Evolutionary conservation across 2,797 vertebrate species (phyloP), one percentile per base, ranked within the genome.

Genomic region (Moxostoma hubbsi): DNA sequence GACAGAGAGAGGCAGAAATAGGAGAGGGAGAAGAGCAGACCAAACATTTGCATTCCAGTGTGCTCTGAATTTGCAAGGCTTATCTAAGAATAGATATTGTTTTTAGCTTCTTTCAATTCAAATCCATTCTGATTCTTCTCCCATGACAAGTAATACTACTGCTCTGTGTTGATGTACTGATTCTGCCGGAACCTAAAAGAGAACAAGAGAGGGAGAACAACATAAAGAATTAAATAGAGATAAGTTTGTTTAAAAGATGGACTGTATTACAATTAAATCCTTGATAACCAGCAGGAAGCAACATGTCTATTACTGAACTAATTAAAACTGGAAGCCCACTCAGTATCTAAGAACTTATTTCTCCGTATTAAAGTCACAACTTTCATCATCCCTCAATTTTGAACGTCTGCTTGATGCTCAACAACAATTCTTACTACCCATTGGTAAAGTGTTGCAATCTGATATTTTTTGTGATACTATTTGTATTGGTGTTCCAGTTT

Each of bases 221-320:
- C 2, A 9, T 53, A 55, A 67, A 58, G 0, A 67, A 51, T 50
- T 10, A 45, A 55, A 53, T 62, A 11, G 12, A 36, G 11, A n/a
- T 63, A 43, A 10, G 2, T 71, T 71, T 4, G 63, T 47, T 71
- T 15, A 24, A 64, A 71, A 71, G 24, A 78, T 71, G 43, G 9
- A 61, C 50, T 71, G 5, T 15, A n/a, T n/a, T 78, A 15, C 50
- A 71, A 49, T 71, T 36, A 78, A 7, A 62, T 62, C 57, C 10
- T 54, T 46, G 12, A 64, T 64, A 71, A 71, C 61, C 47, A 61
- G n/a, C 57, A 54, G 12, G 12, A 63, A n/a, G 6, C 61, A 63
- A 63, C 36, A 46, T 64, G 1, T 64, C 36, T 7, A 45, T n/a
- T 9, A 46, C 43, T 13, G n/a, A 64, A 64, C 7, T 62, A 49